Conservation (phyloP, 2,113 vertebrate genomes). For the Mustela nigripes region DNA sequence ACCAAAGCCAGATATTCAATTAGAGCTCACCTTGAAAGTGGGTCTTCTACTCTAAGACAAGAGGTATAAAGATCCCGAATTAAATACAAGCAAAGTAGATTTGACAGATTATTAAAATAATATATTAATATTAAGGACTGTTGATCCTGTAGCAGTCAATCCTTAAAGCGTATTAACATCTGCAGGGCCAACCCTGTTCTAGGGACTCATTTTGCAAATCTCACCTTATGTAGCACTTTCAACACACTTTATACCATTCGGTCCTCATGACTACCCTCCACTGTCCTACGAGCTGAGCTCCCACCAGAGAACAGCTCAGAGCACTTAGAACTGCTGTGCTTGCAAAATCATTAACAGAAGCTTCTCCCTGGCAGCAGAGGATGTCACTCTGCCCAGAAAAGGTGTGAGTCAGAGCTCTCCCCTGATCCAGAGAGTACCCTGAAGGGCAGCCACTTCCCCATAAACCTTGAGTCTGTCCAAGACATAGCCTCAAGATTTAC, state of each 20-base stretch:
- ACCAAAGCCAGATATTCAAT: background rate
- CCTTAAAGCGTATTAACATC: background rate
- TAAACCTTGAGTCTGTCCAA: background rate
- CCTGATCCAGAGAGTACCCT: background rate
- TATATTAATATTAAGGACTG: background rate
- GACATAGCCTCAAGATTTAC: background rate
- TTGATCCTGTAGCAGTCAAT: background rate
- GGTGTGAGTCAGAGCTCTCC: conserved; percentile 38
- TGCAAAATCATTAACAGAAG: conserved; percentile 53
- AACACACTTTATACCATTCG: background rate
- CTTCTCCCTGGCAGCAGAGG: background rate
- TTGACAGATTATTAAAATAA: background rate
- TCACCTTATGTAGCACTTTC: background rate
- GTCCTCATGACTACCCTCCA: background rate
- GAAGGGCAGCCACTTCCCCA: conserved; percentile 26
- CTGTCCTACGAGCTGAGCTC: background rate
- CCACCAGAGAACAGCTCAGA: background rate
- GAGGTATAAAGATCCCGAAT: background rate
- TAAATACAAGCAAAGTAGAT: background rate
- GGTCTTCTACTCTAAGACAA: background rate
- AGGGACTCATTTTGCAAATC: background rate
- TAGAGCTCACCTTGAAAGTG: background rate
- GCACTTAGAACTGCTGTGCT: background rate
- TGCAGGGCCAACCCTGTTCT: background rate
- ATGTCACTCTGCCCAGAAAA: conserved; percentile 43